phyloP scores from a whole-genome alignment of 2,888 invertebrate genomes.

The Molanna angustata region DNA sequence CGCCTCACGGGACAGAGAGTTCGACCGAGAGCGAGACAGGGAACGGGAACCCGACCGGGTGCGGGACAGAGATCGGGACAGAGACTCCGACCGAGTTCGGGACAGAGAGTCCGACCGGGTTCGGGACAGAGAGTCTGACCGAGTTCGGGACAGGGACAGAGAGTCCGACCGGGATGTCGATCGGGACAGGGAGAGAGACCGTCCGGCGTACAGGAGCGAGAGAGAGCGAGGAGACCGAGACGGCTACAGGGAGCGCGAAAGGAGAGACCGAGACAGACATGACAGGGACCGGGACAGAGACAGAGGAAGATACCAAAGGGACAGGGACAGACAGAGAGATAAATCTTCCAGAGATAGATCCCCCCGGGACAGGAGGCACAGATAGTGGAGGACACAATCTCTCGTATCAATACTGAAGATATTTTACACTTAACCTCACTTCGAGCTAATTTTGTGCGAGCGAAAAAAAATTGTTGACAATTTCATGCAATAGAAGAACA shows the following conservation, averaged over 20 bases:
- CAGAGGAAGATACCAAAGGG: conserved; percentile 35
- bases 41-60: conserved; percentile 34
- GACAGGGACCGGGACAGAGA: conserved; percentile 40
- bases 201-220: conserved; percentile 33
- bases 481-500: too few species aligned
- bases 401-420: too few species aligned
- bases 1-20: conserved; percentile 35
- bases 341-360: conserved; percentile 21
- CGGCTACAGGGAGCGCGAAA: conserved; percentile 36
- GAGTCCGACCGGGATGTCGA: conserved; percentile 43
- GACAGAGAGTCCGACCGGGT: conserved; percentile 38
- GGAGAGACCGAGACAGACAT: conserved; percentile 38
- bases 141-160: conserved; percentile 44
- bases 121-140: conserved; percentile 39
- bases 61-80: conserved; percentile 34
- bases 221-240: conserved; percentile 37
- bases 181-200: conserved; percentile 35
- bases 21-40: conserved; percentile 41
- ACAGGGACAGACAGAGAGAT: conserved; percentile 19
- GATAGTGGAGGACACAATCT: conserved; percentile 4
- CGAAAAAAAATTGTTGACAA: too few species aligned
- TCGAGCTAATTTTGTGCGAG: too few species aligned
- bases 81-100: conserved; percentile 36
- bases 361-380: conserved; percentile 13
- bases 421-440: too few species aligned